Evolutionary conservation across 2,888 invertebrate genomes (phyloP), one percentile per base, ranked within the genome.

Genomic region (Anodontia alba): DNA sequence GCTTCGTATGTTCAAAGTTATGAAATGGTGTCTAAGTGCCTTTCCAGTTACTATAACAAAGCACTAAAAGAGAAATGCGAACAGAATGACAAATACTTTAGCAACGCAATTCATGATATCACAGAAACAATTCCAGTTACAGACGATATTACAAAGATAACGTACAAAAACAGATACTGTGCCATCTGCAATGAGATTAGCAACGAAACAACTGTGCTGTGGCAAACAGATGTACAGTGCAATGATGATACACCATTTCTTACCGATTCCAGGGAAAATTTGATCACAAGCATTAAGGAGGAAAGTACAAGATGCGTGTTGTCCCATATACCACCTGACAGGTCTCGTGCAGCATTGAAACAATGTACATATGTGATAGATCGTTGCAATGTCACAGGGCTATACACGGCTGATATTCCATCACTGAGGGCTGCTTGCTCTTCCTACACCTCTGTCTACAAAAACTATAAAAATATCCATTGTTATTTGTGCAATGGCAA

Each of bases 401-500:
- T 31, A n/a, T 62, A 33, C 33, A 17, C 5, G 5, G 33, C 33
- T 3, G 62, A 62, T 17, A 20, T 33, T 33, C 62, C 62, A 33
- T 62, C 29, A 17, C 20, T 62, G 2, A 23, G 17, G 20, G 8
- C 23, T 1, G 62, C 62, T 1, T 62, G 62, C 29, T 26, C 62
- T 12, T 62, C 62, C 3, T 62, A 62, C 62, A 62, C 62, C 17
- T 62, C 62, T 1, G 33, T 62, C 3, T 62, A 62, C 20, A 62
- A 62, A 62, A 31, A 62, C 1, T 62, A 62, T 20, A 62, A 62
- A 33, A 62, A 62, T 33, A 20, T 62, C 12, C 62, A 62, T 33
- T 62, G 62, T 33, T 62, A 62, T 33, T 23, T 62, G 31, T 62
- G 62, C 62, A 33, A 31, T 33, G 62, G 62, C 7, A 62, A 62